Conservation (phyloP, 2,888 invertebrate species). For the Drosophila neutralis region DNA sequence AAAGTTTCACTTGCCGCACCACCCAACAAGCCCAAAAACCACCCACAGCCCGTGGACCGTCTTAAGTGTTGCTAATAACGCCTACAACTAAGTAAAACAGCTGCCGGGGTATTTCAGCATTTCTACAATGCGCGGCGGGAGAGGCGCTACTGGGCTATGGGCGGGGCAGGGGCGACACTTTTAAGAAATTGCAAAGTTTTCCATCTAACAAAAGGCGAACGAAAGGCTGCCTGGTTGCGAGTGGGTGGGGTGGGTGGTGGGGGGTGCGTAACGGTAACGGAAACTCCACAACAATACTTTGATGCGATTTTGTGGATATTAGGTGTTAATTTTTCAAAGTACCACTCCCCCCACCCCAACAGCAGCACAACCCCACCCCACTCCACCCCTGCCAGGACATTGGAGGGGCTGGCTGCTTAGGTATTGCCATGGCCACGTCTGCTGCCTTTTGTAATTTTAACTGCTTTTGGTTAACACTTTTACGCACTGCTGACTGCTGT, state of each 20-base stretch:
- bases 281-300: constrained; percentile 72
- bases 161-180: constrained; percentile 57
- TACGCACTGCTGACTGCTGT: constrained; percentile 75
- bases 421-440: constrained; percentile 68
- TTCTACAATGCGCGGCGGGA: neutral
- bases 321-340: constrained; percentile 81
- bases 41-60: constrained; percentile 11
- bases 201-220: constrained; percentile 47
- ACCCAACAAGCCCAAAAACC: neutral
- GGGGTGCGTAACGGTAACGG: constrained; percentile 4
- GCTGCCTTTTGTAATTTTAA: constrained; percentile 78
- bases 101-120: constrained; percentile 49
- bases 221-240: constrained; percentile 45
- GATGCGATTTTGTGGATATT: constrained; percentile 81
- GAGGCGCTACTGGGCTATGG: neutral
- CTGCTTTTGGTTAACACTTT: constrained; percentile 80
- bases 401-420: constrained; percentile 25
- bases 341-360: constrained; percentile 19
- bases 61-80: constrained; percentile 79
- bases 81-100: constrained; percentile 76
- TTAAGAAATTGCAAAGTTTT: constrained; percentile 81
- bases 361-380: neutral
- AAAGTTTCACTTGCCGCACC: constrained; percentile 24
- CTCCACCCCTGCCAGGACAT: neutral
- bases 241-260: constrained; percentile 18